A percentile compares a stretch with the other conserved stretches of the same genome.
Evolutionary conservation across 53 echinoderm and acorn worm species (phyloP).

Genomic region (Temnopleurus reevesii): DNA sequence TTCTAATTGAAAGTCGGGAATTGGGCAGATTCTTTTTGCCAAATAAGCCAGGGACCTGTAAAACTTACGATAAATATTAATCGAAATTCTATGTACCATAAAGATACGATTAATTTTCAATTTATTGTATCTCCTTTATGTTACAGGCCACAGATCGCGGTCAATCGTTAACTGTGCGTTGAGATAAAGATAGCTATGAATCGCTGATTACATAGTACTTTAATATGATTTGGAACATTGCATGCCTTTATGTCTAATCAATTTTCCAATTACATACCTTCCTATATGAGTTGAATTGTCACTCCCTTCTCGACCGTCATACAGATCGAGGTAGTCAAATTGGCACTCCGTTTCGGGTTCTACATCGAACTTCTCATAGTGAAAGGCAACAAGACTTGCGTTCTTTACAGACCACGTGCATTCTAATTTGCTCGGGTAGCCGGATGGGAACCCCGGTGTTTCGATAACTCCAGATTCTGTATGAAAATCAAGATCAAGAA

Average conservation of each 20-base stretch:
- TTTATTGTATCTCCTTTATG: too few relatives aligned
- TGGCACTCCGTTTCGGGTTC: conserved; percentile 42
- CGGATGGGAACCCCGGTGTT: conserved; percentile 35
- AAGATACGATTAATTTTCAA: too few relatives aligned
- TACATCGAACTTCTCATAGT: conserved; percentile 45
- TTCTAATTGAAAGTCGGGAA: too few relatives aligned
- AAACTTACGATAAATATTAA: too few relatives aligned
- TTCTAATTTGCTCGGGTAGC: conserved; percentile 43
- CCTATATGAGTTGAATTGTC: conserved; percentile 10
- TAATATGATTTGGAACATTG: too few relatives aligned
- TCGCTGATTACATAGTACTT: too few relatives aligned
- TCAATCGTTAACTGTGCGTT: too few relatives aligned
- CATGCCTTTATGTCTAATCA: too few relatives aligned
- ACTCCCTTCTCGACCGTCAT: neutral
- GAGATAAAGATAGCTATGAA: too few relatives aligned
- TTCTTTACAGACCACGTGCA: conserved; percentile 34
- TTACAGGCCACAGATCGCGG: too few relatives aligned
- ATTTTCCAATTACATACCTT: conserved; percentile 13
- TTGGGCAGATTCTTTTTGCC: neutral
- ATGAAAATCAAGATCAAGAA: neutral
- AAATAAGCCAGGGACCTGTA: too few relatives aligned
- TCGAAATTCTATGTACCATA: too few relatives aligned
- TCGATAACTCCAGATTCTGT: conserved; percentile 33
- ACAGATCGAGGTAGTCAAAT: conserved; percentile 47
- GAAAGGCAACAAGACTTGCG: neutral